These are phyloP conservation scores for Anastatus disparis DNA, from an alignment of 1,140 invertebrate species.

Conservation along the genomic window DNA sequence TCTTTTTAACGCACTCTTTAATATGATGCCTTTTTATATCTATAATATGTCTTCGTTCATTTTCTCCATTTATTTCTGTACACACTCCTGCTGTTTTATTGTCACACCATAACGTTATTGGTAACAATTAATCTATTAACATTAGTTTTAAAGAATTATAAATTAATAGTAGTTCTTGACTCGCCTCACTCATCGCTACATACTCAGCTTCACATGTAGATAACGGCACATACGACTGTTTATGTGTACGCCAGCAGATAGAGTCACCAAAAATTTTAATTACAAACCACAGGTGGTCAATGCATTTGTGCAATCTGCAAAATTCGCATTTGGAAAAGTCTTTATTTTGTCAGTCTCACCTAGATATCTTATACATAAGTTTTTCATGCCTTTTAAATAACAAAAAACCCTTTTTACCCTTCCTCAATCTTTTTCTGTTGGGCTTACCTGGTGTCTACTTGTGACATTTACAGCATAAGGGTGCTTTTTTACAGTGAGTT, in stretches of 20 bases:
- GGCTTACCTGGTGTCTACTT: too few relatives aligned
- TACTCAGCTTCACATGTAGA: slow-evolving; percentile 39
- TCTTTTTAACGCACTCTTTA: slow-evolving; percentile 20
- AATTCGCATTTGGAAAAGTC: slow-evolving; percentile 22
- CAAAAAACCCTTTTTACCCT: slow-evolving; percentile 6
- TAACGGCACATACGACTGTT: slow-evolving; percentile 23
- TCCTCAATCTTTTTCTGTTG: too few relatives aligned
- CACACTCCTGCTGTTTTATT: slow-evolving; percentile 27
- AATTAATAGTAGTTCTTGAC: slow-evolving; percentile 20
- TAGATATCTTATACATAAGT: background rate
- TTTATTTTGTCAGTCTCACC: background rate
- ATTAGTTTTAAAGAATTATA: slow-evolving; percentile 17
- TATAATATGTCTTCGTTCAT: slow-evolving; percentile 25
- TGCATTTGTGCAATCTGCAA: slow-evolving; percentile 28
- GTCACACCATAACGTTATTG: slow-evolving; percentile 13
- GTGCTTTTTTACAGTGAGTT: too few relatives aligned
- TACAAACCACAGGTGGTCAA: too few relatives aligned
- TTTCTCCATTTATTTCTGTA: slow-evolving; percentile 16
- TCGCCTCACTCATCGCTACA: slow-evolving; percentile 36
- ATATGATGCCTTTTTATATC: slow-evolving; percentile 31
- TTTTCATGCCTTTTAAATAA: slow-evolving; percentile 14
- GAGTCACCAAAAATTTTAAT: too few relatives aligned
- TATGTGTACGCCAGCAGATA: too few relatives aligned
- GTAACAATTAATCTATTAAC: too few relatives aligned
- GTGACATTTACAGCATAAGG: too few relatives aligned